Conservation (phyloP, 2,113 vertebrate species). For the Aramus guarauna region DNA sequence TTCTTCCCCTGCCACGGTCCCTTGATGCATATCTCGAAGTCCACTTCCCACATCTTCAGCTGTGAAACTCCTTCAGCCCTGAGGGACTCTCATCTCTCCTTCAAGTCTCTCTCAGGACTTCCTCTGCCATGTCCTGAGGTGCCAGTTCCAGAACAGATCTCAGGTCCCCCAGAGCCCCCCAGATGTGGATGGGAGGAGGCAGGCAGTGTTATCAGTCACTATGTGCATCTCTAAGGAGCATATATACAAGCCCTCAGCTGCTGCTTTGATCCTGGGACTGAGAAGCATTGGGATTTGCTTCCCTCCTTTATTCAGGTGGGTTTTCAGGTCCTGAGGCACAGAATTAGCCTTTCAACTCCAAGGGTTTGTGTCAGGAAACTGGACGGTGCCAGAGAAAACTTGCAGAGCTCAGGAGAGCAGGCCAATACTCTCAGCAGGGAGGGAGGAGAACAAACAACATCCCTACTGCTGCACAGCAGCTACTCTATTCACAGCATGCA, state of each 20-base stretch:
- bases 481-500: neutral
- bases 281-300: neutral
- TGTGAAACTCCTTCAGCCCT: neutral
- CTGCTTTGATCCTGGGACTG: neutral
- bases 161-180: neutral
- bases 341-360: neutral
- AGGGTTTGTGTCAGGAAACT: neutral
- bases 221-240: neutral
- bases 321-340: neutral
- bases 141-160: neutral
- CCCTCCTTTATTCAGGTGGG: neutral
- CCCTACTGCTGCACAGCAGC: neutral
- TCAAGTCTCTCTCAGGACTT: neutral
- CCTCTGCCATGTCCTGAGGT: neutral
- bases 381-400: neutral
- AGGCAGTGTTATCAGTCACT: neutral
- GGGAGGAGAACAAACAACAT: fast-evolving
- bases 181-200: neutral
- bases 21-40: neutral
- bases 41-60: neutral
- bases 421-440: neutral
- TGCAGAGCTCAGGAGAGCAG: neutral
- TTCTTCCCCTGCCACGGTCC: neutral
- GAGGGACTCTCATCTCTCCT: neutral
- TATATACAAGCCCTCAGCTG: neutral